Base-by-base conservation (phyloP, 1,140 invertebrate species). In the Temnothorax longispinosus region DNA sequence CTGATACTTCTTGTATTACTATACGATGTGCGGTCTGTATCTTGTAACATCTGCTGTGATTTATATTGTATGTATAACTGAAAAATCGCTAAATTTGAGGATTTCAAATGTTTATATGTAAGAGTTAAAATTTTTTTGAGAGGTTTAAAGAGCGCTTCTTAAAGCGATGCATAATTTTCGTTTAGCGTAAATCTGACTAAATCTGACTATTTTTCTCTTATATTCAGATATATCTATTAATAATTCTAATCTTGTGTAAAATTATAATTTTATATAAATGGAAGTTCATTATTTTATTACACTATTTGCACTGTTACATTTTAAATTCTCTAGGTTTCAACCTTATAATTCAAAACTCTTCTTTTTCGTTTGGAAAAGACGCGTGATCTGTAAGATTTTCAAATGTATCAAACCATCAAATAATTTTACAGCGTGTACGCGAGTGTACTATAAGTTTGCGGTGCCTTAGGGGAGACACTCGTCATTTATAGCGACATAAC, bases 401-500 rank as follows among this genome's bases (percentile, higher is more conserved):
- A 21, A 47, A 38, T 10, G 18, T n/a, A 44, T 15, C 56, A n/a
- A 4, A 18, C 41, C 76, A 13, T 78, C 41, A 47, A 35, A 65
- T 78, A 65, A 78, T 13, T 78, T 78, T 81, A 56, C 64, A 32
- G 35, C 60, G n/a, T n/a, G n/a, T 35, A 13, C 21, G 47, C 60
- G 32, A 80, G 60, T 52, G 11, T 32, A 35, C 50, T 27, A 52
- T 15, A 47, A 69, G 77, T 50, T 54, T 67, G 35, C 27, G 15
- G 6, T 56, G 35, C 50, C 21, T 69, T 35, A n/a, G 64, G 50
- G n/a, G n/a, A 56, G 41, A 71, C 41, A 56, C 27, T 44, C 21
- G 56, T n/a, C 64, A 71, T 71, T 81, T 81, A 81, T 56, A 21
- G 50, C 2, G 50, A 11, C 50, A 44, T 71, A 71, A 81, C 50